Conservation (phyloP, 2,113 vertebrate genomes). For the Urocolius indicus region DNA sequence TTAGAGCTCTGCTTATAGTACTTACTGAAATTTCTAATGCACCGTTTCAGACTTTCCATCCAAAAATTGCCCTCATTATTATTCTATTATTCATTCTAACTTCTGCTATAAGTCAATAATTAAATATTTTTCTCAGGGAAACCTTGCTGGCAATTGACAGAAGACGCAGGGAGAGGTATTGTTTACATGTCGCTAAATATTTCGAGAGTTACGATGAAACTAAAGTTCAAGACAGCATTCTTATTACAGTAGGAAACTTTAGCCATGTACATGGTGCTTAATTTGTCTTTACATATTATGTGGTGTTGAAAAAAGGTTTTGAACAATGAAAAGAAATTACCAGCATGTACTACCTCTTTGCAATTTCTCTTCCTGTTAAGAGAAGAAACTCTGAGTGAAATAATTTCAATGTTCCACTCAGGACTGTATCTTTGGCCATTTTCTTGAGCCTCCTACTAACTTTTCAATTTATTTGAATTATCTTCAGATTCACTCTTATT, state of each 20-base stretch:
- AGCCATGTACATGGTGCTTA: not conserved
- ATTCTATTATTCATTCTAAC: not conserved
- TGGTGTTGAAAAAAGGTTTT: not conserved
- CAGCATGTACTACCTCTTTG: not conserved
- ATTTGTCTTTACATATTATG: not conserved
- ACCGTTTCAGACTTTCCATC: not conserved
- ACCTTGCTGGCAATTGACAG: not conserved
- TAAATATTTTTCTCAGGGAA: not conserved
- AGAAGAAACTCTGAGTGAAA: not conserved
- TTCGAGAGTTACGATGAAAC: not conserved
- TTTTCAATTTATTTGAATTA: not conserved
- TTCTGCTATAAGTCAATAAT: not conserved
- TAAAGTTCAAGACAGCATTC: not conserved
- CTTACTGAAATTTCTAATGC: not conserved
- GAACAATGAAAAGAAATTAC: not conserved
- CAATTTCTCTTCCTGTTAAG: not conserved
- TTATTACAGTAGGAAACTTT: not conserved
- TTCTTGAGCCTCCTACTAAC: not conserved
- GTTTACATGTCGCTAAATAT: slow-evolving; percentile 4
- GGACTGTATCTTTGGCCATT: not conserved
- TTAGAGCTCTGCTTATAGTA: not conserved
- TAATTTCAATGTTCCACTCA: not conserved
- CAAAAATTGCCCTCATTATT: not conserved
- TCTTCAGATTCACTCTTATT: not conserved
- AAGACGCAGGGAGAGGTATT: not conserved